Base-by-base conservation (phyloP, 2,888 invertebrate species). In the Sepiola atlantica region DNA sequence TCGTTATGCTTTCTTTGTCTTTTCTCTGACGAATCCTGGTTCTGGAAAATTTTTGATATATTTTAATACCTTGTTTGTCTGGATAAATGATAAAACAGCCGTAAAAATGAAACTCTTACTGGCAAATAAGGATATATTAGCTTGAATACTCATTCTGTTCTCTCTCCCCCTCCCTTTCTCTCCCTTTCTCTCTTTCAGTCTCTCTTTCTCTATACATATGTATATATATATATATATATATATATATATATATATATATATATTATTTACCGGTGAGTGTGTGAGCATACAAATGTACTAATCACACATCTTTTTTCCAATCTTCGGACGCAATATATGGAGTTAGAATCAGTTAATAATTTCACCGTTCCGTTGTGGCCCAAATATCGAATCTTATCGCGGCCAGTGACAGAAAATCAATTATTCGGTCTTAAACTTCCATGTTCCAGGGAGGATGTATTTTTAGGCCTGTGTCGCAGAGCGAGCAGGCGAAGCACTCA, bases 301-400 rank as follows among this genome's bases (percentile, higher is more conserved):
- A 77, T 77, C n/a, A 32, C 16, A n/a, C 32, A n/a, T 77, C 8
- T n/a, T 77, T 77, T 32, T 10, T n/a, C 32, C 77, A n/a, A n/a
- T 77, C 77, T 77, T 16, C n/a, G 77, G 77, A n/a, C 16, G 77
- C 16, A 77, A 77, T 77, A 77, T 77, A 77, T 77, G 77, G 16
- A 77, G 77, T 77, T 77, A 77, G 77, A 77, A 77, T n/a, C 77
- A 77, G 77, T 77, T 77, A 77, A 77, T 77, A 77, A 32, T n/a
- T 32, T 32, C n/a, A 8, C n/a, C n/a, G 16, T 77, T 77, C 77
- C 77, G n/a, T 16, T 77, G 14, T 77, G 77, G 77, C 77, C 12
- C n/a, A 10, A 45, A 77, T 77, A 77, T 77, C 77, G 77, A 77
- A 77, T 77, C n/a, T 77, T 12, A 77, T 77, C 77, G 77, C 77